These are phyloP conservation scores for Phylloscopus trochilus DNA, from an alignment of 2,113 vertebrate genomes.

Conservation along the genomic window DNA sequence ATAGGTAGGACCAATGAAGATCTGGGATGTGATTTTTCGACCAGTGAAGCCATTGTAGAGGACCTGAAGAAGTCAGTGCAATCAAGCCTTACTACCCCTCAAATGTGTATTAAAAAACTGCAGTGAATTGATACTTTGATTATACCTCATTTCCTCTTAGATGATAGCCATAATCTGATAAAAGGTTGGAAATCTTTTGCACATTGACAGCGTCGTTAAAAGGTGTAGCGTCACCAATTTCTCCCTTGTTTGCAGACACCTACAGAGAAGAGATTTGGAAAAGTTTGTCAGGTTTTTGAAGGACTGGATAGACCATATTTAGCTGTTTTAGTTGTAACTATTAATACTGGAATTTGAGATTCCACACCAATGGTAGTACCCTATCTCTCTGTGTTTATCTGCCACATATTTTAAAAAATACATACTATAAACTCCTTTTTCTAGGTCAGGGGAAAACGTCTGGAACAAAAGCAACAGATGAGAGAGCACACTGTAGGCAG, in stretches of 20 bases:
- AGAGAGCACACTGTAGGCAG: neutral
- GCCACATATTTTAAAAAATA: neutral
- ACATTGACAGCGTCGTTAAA: constrained; percentile 98
- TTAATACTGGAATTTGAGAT: neutral
- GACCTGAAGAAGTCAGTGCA: constrained; percentile 74
- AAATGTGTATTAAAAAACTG: neutral
- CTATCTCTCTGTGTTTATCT: neutral
- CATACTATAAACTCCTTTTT: neutral
- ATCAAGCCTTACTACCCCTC: neutral
- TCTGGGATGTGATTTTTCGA: constrained; percentile 96
- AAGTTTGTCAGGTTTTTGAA: neutral
- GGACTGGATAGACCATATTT: neutral
- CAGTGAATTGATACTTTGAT: neutral
- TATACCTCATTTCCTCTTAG: constrained; percentile 96
- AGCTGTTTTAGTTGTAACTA: neutral
- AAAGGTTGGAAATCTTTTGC: constrained; percentile 96
- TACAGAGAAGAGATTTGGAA: constrained; percentile 41
- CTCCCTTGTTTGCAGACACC: constrained; percentile 98
- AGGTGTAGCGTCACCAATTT: constrained; percentile 97
- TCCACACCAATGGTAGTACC: neutral
- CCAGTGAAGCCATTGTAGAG: constrained; percentile 98
- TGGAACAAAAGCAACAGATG: neutral
- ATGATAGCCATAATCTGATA: constrained; percentile 97
- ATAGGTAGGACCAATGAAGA: constrained; percentile 96
- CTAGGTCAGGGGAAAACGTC: neutral